phyloP scores from a whole-genome alignment of 53 echinoderm and acorn worm genomes.

The Mesocentrotus franciscanus region DNA sequence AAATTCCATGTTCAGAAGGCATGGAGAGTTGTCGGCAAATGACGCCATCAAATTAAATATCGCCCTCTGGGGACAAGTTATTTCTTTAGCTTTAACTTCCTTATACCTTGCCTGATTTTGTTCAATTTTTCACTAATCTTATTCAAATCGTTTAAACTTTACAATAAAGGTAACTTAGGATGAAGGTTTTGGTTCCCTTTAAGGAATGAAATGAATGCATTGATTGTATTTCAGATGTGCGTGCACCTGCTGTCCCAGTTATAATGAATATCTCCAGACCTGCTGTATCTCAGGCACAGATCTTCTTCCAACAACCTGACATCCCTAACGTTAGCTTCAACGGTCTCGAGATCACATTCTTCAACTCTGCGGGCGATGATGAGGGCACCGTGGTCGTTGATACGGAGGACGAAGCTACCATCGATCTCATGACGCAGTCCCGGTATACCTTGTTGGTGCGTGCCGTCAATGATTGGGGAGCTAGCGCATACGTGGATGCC shows the following conservation, averaged over 20 bases:
- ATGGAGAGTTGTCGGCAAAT: no score
- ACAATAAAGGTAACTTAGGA: no score
- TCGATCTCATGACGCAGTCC: conserved; percentile 56
- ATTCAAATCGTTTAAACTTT: no score
- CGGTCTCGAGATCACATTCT: conserved; percentile 66
- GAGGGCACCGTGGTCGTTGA: conserved; percentile 25
- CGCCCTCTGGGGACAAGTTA: no score
- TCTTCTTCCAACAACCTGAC: conserved; percentile 68
- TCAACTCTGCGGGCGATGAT: conserved; percentile 58
- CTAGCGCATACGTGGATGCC: conserved; percentile 47
- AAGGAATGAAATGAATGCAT: no score
- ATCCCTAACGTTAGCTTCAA: conserved; percentile 56
- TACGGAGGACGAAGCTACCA: background rate
- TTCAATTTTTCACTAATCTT: no score
- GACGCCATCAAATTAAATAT: no score
- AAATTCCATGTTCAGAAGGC: no score
- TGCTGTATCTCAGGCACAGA: conserved; percentile 49
- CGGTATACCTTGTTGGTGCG: conserved; percentile 44
- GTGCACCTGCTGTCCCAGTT: conserved; percentile 67
- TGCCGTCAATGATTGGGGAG: conserved; percentile 59
- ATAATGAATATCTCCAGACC: conserved; percentile 56
- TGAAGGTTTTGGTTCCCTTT: no score
- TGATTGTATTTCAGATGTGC: conserved; percentile 57
- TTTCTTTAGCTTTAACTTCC: no score
- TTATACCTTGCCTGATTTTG: no score